Evolutionary conservation across 2,888 invertebrate genomes (phyloP).

Genomic region (Coelopa pilipes): DNA sequence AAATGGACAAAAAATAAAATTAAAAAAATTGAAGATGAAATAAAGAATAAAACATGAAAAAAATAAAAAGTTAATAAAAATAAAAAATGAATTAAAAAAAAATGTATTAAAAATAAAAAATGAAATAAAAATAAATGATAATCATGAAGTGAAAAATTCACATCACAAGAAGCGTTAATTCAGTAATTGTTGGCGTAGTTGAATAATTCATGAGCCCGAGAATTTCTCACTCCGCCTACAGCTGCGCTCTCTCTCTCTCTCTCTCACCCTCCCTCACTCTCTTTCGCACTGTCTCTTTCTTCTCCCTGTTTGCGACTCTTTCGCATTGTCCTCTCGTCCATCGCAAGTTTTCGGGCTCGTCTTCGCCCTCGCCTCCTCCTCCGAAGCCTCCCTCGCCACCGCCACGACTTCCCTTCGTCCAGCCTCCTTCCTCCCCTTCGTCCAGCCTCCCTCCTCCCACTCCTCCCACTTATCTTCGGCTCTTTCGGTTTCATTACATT

Average conservation of each 20-base stretch:
- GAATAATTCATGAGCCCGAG: slow-evolving; percentile 22
- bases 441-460: no score
- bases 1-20: background rate
- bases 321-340: no score
- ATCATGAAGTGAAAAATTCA: no score
- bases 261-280: no score
- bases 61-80: background rate
- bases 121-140: no score
- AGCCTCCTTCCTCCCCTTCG: no score
- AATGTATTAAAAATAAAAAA: background rate
- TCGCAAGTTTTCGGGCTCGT: no score
- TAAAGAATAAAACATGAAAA: background rate
- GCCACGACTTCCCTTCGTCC: background rate
- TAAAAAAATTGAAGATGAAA: slow-evolving; percentile 6
- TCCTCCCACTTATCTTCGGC: no score
- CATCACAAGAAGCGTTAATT: background rate
- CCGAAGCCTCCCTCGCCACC: no score
- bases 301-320: background rate
- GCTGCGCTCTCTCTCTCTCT: background rate
- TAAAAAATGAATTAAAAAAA: background rate
- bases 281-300: background rate
- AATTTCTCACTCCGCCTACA: background rate
- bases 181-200: slow-evolving; percentile 9
- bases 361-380: background rate
- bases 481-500: slow-evolving; percentile 13